Evolutionary conservation across 1,140 invertebrate genomes (phyloP).

Genomic region (Zophobas morio): DNA sequence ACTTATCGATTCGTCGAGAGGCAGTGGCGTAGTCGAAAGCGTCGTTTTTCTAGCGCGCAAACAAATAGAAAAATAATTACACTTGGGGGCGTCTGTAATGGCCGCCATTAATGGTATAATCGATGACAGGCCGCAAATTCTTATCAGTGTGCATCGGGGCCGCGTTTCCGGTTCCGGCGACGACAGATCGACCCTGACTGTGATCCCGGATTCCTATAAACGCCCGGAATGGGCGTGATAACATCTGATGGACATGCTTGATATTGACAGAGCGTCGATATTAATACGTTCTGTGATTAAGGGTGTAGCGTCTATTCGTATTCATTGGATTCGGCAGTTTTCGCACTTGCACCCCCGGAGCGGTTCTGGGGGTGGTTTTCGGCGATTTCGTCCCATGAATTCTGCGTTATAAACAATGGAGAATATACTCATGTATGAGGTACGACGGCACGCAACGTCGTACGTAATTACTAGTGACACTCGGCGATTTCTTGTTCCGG

Average conservation of each 20-base stretch:
- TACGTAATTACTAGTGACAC: no score
- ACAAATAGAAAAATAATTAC: neutral
- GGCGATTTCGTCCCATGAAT: no score
- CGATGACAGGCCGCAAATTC: constrained; percentile 14
- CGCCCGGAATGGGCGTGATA: constrained; percentile 18
- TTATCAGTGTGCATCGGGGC: constrained; percentile 4
- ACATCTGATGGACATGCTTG: constrained; percentile 19
- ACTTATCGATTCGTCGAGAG: constrained; percentile 12
- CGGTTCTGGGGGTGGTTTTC: no score
- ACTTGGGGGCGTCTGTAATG: neutral
- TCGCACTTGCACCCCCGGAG: neutral
- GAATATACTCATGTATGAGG: no score
- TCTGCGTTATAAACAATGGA: no score
- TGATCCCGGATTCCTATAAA: constrained; percentile 12
- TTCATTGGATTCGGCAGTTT: neutral
- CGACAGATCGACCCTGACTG: constrained; percentile 10
- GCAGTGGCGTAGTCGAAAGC: neutral
- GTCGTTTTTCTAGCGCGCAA: neutral
- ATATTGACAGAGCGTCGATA: constrained; percentile 16
- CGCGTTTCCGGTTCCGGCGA: constrained; percentile 15
- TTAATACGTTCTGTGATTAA: constrained; percentile 7
- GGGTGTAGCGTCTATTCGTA: constrained; percentile 1
- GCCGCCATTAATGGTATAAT: constrained; percentile 19
- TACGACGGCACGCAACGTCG: no score
- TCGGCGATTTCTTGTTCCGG: no score